These are phyloP conservation scores for Tuberolachnus salignus DNA, from an alignment of 2,888 invertebrate genomes.

Conservation along the genomic window DNA sequence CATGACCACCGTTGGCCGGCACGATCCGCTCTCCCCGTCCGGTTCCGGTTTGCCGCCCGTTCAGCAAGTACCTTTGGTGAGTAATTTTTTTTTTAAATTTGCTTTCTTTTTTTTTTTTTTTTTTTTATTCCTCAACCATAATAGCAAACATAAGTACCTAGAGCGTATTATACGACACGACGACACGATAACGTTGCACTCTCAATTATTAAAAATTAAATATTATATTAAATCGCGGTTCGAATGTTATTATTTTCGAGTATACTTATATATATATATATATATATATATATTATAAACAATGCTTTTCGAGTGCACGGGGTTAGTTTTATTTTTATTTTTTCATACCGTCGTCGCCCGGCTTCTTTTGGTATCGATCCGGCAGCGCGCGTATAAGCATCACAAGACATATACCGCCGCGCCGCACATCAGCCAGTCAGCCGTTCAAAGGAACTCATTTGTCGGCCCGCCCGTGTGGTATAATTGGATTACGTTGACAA, in stretches of 20 bases:
- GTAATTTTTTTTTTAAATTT: slow-evolving; percentile 61
- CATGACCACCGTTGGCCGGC: slow-evolving; percentile 63
- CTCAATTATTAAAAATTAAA: no score
- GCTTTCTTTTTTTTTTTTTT: neutral
- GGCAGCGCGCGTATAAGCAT: no score
- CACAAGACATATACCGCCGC: no score
- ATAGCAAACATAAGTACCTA: no score
- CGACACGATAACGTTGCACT: neutral
- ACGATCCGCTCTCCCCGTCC: slow-evolving; percentile 63
- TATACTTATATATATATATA: neutral
- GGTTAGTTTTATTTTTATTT: neutral
- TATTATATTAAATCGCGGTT: no score
- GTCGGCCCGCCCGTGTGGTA: neutral
- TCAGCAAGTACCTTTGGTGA: slow-evolving; percentile 87
- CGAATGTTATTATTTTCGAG: neutral
- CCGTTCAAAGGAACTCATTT: slow-evolving; percentile 13
- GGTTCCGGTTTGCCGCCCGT: slow-evolving; percentile 84
- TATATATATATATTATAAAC: no score
- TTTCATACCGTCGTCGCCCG: neutral
- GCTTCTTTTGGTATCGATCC: neutral
- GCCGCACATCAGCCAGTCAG: neutral
- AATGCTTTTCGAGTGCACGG: no score
- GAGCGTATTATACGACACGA: no score
- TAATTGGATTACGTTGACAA: slow-evolving; percentile 45
- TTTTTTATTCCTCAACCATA: neutral